Percentiles rank a stretch among this genome's conserved stretches.
These are phyloP conservation scores for Entelurus aequoreus DNA, from an alignment of 2,113 vertebrate genomes.

Conservation along the genomic window DNA sequence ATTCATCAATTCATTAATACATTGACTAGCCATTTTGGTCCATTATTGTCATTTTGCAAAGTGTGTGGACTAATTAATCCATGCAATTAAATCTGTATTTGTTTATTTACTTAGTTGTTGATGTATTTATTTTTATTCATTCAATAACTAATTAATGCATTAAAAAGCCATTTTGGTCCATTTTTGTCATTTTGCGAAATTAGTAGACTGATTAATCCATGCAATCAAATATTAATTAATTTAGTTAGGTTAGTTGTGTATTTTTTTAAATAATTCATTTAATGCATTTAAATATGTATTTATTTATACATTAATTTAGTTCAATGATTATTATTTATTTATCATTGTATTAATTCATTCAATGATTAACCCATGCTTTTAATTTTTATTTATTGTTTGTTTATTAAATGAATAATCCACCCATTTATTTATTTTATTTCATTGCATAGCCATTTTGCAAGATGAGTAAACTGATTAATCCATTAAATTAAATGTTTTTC, in stretches of 20 bases:
- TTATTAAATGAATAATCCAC: background rate
- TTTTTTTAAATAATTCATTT: no score
- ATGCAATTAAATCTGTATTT: background rate
- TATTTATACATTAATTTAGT: no score
- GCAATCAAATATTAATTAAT: background rate
- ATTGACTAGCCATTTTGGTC: background rate
- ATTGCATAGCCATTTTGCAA: background rate
- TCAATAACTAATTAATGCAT: no score
- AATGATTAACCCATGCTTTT: background rate
- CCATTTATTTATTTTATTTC: background rate
- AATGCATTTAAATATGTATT: no score
- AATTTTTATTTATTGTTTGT: background rate
- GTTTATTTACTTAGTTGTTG: background rate
- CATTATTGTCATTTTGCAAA: background rate
- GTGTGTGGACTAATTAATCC: background rate
- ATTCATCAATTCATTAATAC: background rate
- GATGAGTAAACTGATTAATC: background rate
- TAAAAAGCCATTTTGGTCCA: background rate
- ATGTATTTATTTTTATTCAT: no score
- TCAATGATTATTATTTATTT: background rate
- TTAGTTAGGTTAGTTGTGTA: background rate
- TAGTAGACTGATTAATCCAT: background rate
- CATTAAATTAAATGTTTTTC: no score
- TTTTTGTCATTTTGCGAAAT: background rate
- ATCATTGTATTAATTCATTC: background rate